Base-by-base conservation (phyloP, 2,888 invertebrate genomes). In the Leuctra nigra region DNA sequence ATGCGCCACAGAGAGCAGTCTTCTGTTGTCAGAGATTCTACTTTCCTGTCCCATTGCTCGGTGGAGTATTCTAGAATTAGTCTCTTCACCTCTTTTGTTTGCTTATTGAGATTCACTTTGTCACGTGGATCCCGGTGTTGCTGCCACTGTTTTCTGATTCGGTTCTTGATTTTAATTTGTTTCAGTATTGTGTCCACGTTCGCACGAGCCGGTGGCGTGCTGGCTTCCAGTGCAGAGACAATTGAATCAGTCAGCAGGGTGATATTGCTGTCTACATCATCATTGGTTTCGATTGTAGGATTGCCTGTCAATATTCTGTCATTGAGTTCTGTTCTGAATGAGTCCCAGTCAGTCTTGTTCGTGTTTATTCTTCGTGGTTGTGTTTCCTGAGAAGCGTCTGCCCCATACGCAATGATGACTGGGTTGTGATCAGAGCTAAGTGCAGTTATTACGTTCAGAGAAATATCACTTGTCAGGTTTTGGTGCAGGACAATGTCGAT, bases 341-440 rank as follows among this genome's bases (percentile, higher is more conserved):
- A 18, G 7, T 7, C 11, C 39, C 39, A 39, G 39, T 39, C n/a
- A 4, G 39, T 39, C 16, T 39, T 39, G 4, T 11, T 22, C 2
- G n/a, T 20, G 23, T 46, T 46, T 4, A 23, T 16, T 6, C 46
- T 22, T 20, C 7, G 22, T 4, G 16, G 20, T 22, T 23, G 2
- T 7, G 23, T 22, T 3, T 2, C 3, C 1, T 46, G n/a, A 2
- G n/a, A 11, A 3, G 23, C 22, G 14, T 20, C n/a, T 7, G 20
- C 24, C 9, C 46, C 46, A 46, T 46, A 46, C 2, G 22, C 3
- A 2, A 46, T 46, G 11, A 46, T 2, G 4, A 46, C 23, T 2
- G 46, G 46, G 23, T 46, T 46, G 24, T 46, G 46, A n/a, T 46
- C 46, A 9, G 46, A 46, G 23, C 7, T 22, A 1, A 46, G 14